Evolutionary conservation across 2,888 invertebrate genomes (phyloP), one percentile per base, ranked within the genome.

Genomic region (Erebia ligea): DNA sequence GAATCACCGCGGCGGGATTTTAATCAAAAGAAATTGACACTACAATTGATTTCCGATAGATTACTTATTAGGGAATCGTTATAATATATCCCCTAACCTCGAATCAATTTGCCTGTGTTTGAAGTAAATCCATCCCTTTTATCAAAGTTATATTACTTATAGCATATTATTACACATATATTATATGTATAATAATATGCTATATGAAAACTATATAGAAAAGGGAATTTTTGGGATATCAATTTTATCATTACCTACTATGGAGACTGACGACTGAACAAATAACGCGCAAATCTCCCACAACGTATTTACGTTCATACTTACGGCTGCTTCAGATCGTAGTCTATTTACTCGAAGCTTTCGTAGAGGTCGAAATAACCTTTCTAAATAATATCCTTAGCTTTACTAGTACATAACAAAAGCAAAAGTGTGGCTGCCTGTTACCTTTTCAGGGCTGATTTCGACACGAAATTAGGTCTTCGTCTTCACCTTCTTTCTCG

Each of bases 291-390:
- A 56, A 66, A 66, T 56, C 19, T 15, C 40, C 21, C 65, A 54
- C 64, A 34, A 56, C 56, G 48, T 69, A 69, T 69, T 69, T 69
- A 58, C 48, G 57, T 69, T 54, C 52, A 21, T 58, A 59, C 59
- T 64, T 64, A 40, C n/a, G 40, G 25, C 45, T 63, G 52, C 64
- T 66, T 56, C 65, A 66, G 54, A 66, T 17, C 13, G 56, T 15
- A 8, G 52, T 56, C 2, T 56, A 21, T 66, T 66, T 66, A 21
- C 65, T 65, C 19, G 9, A 56, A 19, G 56, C 56, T 17, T 56
- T 42, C 45, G n/a, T 9, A 56, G 21, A 56, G 56, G 65, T 42
- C 42, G 17, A n/a, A 25, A 64, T 52, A 64, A 8, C 42, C 5
- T 59, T 3, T 13, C 13, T n/a, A 9, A 17, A 40, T 42, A 13